Conservation (phyloP, 2,113 vertebrate genomes). For the Hypomesus transpacificus region DNA sequence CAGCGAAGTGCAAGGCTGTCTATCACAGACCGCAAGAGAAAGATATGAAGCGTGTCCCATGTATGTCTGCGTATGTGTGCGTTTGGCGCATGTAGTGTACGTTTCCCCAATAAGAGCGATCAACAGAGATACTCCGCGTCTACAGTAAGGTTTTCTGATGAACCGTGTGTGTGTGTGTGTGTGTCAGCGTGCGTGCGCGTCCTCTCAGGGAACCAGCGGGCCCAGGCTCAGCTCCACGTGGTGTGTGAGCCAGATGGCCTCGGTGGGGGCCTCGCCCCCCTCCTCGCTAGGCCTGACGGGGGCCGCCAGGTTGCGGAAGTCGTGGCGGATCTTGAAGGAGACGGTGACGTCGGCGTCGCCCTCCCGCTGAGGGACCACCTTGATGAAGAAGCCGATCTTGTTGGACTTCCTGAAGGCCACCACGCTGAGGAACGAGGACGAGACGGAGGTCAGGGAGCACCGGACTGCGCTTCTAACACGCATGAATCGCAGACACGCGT, state of each 20-base stretch:
- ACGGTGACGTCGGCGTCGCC: slow-evolving; percentile 82
- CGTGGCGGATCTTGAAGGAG: slow-evolving; percentile 94
- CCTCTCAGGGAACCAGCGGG: slow-evolving; percentile 79
- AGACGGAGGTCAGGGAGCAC: neutral
- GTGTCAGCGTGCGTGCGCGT: slow-evolving; percentile 1
- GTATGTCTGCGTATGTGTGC: slow-evolving; percentile 1
- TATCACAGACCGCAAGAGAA: neutral
- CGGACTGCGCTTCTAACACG: neutral
- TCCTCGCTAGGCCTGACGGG: slow-evolving; percentile 86
- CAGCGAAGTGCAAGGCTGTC: neutral
- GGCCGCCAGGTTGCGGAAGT: slow-evolving; percentile 91
- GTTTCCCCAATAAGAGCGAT: neutral
- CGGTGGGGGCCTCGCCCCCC: slow-evolving; percentile 62
- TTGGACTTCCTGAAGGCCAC: slow-evolving; percentile 98
- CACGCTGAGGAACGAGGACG: slow-evolving; percentile 68
- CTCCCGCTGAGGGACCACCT: slow-evolving; percentile 89
- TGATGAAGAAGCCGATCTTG: slow-evolving; percentile 98
- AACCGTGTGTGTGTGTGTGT: neutral
- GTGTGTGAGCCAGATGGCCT: slow-evolving; percentile 93
- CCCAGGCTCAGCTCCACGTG: slow-evolving; percentile 93
- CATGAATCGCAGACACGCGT: too few relatives aligned
- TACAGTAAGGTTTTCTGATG: neutral
- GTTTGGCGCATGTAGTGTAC: neutral
- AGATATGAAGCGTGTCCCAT: neutral
- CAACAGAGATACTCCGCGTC: neutral